phyloP scores from a whole-genome alignment of 2,888 invertebrate species.

The Bedellia somnulentella region DNA sequence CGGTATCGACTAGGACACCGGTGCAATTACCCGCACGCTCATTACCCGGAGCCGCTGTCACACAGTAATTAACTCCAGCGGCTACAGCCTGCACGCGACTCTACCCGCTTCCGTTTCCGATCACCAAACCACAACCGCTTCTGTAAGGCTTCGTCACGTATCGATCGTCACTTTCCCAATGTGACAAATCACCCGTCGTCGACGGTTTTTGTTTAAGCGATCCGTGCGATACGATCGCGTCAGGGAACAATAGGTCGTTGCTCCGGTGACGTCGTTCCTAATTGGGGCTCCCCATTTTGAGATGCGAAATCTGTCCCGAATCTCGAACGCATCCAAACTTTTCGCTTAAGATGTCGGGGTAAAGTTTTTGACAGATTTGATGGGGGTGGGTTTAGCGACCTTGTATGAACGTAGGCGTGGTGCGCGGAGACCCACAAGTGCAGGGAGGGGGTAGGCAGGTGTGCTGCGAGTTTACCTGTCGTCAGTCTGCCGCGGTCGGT shows the following conservation, averaged over 20 bases:
- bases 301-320: neutral
- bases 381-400: slow-evolving; percentile 12
- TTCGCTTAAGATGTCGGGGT: slow-evolving; percentile 4
- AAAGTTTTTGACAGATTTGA: slow-evolving; percentile 12
- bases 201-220: neutral
- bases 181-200: too few relatives aligned
- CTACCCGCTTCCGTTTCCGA: slow-evolving; percentile 42
- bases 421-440: slow-evolving; percentile 54
- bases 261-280: neutral
- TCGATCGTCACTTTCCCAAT: too few relatives aligned
- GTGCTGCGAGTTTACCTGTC: slow-evolving; percentile 25
- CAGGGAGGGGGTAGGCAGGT: slow-evolving; percentile 28
- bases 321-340: slow-evolving; percentile 9
- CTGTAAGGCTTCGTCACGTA: slow-evolving; percentile 35
- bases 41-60: too few relatives aligned
- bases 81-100: slow-evolving; percentile 33
- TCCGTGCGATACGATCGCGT: too few relatives aligned
- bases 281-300: neutral
- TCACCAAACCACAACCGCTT: slow-evolving; percentile 20
- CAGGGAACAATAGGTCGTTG: too few relatives aligned
- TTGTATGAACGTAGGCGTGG: slow-evolving; percentile 5
- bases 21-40: slow-evolving; percentile 1
- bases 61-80: too few relatives aligned
- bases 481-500: slow-evolving; percentile 15
- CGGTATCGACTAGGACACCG: neutral